phyloP scores from a whole-genome alignment of 2,888 invertebrate genomes.

The Malthinus flaveolus region DNA sequence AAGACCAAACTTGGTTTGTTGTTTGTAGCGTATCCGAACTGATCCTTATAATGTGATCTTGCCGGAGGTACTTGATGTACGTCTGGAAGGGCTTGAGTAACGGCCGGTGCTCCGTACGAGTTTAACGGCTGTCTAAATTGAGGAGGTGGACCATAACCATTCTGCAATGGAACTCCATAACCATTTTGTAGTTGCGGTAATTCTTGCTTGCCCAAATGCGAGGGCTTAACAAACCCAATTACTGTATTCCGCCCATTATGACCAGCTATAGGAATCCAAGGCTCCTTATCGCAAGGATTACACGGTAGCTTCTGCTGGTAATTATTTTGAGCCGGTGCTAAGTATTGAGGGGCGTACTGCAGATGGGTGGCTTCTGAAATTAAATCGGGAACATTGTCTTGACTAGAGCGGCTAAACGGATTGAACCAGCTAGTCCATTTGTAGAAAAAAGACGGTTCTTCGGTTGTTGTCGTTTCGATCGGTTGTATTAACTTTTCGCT shows the following conservation, averaged over 20 bases:
- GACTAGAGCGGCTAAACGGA: slow-evolving; percentile 51
- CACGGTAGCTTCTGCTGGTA: slow-evolving; percentile 52
- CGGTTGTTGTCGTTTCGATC: slow-evolving; percentile 53
- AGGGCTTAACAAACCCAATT: slow-evolving; percentile 43
- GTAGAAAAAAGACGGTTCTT: slow-evolving; percentile 48
- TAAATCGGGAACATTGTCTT: slow-evolving; percentile 28
- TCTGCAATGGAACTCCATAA: slow-evolving; percentile 25
- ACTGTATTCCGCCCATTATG: slow-evolving; percentile 41
- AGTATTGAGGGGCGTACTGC: slow-evolving; percentile 30
- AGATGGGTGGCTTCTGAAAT: slow-evolving; percentile 32
- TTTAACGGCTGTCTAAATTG: slow-evolving; percentile 26
- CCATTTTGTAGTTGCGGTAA: slow-evolving; percentile 16
- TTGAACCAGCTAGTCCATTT: slow-evolving; percentile 66
- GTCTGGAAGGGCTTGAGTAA: slow-evolving; percentile 1
- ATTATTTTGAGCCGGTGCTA: slow-evolving; percentile 26
- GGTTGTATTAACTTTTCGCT: slow-evolving; percentile 55
- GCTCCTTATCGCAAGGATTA: slow-evolving; percentile 76
- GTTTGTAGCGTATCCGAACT: slow-evolving; percentile 17
- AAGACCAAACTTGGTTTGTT: slow-evolving; percentile 17
- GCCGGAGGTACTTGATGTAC: too few relatives aligned
- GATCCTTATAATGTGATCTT: slow-evolving; percentile 1
- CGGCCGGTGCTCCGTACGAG: slow-evolving; percentile 20
- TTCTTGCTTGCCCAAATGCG: slow-evolving; percentile 22
- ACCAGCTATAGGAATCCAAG: slow-evolving; percentile 79
- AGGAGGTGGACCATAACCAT: slow-evolving; percentile 13